Evolutionary conservation across 2,888 invertebrate species (phyloP).

Genomic region (Tyria jacobaeae): DNA sequence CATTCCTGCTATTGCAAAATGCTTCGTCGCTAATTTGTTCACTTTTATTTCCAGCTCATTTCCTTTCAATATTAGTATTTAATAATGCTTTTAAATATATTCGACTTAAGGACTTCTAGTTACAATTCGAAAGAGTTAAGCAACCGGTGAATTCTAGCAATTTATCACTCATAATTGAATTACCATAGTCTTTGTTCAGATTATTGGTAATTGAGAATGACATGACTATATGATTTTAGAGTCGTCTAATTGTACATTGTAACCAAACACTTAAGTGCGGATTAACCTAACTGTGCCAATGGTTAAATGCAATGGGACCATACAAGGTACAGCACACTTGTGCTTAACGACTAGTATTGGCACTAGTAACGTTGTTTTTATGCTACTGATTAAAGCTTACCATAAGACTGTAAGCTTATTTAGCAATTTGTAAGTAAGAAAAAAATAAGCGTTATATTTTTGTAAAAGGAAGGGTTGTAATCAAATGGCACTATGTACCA

Average conservation of each 20-base stretch:
- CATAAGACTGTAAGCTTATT: neutral
- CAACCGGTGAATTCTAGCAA: too few relatives aligned
- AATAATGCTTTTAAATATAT: neutral
- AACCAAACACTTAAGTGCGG: too few relatives aligned
- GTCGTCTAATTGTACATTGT: too few relatives aligned
- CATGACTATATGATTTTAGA: too few relatives aligned
- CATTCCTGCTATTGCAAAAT: constrained; percentile 32
- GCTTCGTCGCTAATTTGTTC: constrained; percentile 35
- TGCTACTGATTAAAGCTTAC: neutral
- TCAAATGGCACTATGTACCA: neutral
- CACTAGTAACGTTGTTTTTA: neutral
- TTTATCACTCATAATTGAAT: too few relatives aligned
- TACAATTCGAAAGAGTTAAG: too few relatives aligned
- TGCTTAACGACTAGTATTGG: too few relatives aligned
- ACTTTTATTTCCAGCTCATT: constrained; percentile 28
- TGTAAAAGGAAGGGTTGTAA: too few relatives aligned
- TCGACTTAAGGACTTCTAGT: too few relatives aligned
- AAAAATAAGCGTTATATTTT: neutral
- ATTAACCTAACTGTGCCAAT: too few relatives aligned
- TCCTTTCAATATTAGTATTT: neutral
- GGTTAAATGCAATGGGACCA: neutral
- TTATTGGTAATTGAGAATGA: too few relatives aligned
- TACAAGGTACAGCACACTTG: neutral
- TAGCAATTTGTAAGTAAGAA: neutral
- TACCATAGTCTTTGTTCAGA: too few relatives aligned